A percentile compares a stretch with the other conserved stretches of the same genome.
Evolutionary conservation across 2,113 vertebrate genomes (phyloP).

Genomic region (Hepsetus odoe): DNA sequence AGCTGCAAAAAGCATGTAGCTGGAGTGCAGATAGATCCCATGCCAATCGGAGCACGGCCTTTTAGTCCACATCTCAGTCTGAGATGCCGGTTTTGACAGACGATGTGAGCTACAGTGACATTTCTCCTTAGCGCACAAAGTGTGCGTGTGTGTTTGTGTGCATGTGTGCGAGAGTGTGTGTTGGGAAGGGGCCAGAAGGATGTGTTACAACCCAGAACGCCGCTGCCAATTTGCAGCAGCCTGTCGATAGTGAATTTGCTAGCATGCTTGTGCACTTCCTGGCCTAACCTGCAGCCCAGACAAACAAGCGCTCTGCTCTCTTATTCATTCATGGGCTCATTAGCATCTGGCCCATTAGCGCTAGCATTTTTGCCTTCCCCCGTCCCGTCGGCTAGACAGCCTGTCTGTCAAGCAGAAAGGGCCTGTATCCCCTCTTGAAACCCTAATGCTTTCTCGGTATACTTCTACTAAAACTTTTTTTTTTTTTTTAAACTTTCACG

Average conservation of each 20-base stretch:
- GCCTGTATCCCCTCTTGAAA: constrained; percentile 56
- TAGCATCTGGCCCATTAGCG: constrained; percentile 68
- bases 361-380: constrained; percentile 55
- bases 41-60: constrained; percentile 74
- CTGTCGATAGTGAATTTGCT: constrained; percentile 23
- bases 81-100: constrained; percentile 75
- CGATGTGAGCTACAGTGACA: constrained; percentile 66
- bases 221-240: constrained; percentile 49
- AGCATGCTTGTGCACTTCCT: constrained; percentile 14
- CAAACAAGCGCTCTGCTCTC: constrained; percentile 52
- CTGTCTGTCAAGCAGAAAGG: constrained; percentile 59
- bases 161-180: constrained; percentile 8
- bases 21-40: constrained; percentile 66
- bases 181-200: neutral
- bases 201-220: constrained; percentile 17
- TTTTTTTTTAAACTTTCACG: neutral
- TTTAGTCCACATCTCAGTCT: constrained; percentile 69
- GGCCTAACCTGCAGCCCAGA: constrained; percentile 24
- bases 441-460: constrained; percentile 63
- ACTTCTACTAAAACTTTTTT: neutral
- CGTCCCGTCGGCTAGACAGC: constrained; percentile 62
- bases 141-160: constrained; percentile 7
- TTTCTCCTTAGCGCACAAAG: constrained; percentile 65
- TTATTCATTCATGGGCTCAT: constrained; percentile 69
- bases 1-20: constrained; percentile 51